A percentile compares a stretch with the other conserved stretches of the same genome.
Evolutionary conservation across 2,113 vertebrate species (phyloP).

Genomic region (Corythaixoides concolor): DNA sequence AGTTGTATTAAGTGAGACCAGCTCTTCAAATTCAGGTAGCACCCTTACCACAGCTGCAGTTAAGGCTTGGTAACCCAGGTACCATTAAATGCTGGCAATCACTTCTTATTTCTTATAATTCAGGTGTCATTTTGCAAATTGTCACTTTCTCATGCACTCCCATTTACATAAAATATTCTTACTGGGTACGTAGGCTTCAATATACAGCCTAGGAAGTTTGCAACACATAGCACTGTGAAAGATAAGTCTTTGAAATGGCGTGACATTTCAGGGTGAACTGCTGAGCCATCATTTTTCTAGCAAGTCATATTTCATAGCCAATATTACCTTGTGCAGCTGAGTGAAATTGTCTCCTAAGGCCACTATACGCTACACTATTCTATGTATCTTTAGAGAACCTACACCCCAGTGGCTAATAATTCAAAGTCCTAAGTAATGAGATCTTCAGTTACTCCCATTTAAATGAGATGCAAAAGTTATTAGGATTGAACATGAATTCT

Average conservation of each 20-base stretch:
- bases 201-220: not conserved
- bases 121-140: not conserved
- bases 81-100: not conserved
- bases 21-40: not conserved
- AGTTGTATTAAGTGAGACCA: not conserved
- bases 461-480: not conserved
- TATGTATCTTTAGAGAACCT: not conserved
- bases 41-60: not conserved
- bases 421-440: not conserved
- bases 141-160: not conserved
- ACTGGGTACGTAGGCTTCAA: not conserved
- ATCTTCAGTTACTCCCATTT: not conserved
- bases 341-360: constrained; percentile 10
- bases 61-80: not conserved
- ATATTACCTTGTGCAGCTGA: not conserved
- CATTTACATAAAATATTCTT: not conserved
- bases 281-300: not conserved
- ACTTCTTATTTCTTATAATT: not conserved
- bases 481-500: not conserved
- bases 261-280: constrained; percentile 15
- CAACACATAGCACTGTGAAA: not conserved
- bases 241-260: not conserved
- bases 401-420: not conserved
- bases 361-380: not conserved
- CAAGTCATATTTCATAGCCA: not conserved